These are phyloP conservation scores for Triplophysa siluroides DNA, from an alignment of 2,113 vertebrate genomes.

Conservation along the genomic window DNA sequence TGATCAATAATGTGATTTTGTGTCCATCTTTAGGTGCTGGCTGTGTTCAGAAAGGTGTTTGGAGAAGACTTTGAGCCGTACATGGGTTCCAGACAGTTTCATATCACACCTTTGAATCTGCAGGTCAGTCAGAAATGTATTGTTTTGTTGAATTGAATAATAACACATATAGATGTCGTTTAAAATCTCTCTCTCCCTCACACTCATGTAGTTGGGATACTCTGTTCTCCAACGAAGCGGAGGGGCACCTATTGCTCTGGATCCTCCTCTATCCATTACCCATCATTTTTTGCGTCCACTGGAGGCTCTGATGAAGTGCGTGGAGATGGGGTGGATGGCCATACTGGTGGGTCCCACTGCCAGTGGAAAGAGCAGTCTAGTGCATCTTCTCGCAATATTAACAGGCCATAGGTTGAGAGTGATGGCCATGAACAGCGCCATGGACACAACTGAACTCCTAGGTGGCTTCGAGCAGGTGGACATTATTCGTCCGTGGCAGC, in stretches of 20 bases:
- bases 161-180: not conserved
- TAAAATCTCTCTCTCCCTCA: not conserved
- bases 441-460: slow-evolving; percentile 95
- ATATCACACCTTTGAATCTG: slow-evolving; percentile 87
- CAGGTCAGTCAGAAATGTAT: slow-evolving; percentile 77
- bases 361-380: slow-evolving; percentile 90
- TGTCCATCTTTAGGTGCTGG: slow-evolving; percentile 76
- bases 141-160: too few species aligned
- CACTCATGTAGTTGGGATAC: slow-evolving; percentile 82
- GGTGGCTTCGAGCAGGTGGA: slow-evolving; percentile 98
- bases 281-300: slow-evolving; percentile 86
- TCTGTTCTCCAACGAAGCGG: slow-evolving; percentile 87
- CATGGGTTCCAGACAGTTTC: slow-evolving; percentile 83
- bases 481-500: slow-evolving; percentile 88
- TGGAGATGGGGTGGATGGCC: slow-evolving; percentile 96
- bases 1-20: not conserved
- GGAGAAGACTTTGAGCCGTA: slow-evolving; percentile 79
- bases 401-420: slow-evolving; percentile 86
- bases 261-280: slow-evolving; percentile 83
- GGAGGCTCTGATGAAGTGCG: slow-evolving; percentile 94
- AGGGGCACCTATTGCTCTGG: slow-evolving; percentile 71
- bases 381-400: slow-evolving; percentile 89
- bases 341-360: slow-evolving; percentile 91
- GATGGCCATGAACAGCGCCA: slow-evolving; percentile 95
- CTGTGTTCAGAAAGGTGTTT: slow-evolving; percentile 85